phyloP scores from a whole-genome alignment of 2,797 vertebrate genomes.

The Momotus momota region DNA sequence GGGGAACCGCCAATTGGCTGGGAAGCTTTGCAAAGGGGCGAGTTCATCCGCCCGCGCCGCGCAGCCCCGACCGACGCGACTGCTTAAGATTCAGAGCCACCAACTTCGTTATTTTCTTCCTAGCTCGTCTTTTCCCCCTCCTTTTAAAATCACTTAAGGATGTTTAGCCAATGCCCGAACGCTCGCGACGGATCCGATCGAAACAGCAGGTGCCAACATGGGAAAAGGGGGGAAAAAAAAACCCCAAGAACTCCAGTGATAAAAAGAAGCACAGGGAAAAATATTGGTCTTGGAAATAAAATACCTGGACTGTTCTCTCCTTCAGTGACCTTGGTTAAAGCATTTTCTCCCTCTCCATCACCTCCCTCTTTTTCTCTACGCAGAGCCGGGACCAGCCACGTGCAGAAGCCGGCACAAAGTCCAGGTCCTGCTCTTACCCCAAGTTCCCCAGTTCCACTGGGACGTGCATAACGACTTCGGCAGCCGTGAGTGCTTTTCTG shows the following conservation, averaged over 20 bases:
- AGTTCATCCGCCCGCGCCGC: constrained; percentile 73
- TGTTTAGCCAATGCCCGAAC: constrained; percentile 51
- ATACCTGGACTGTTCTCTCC: background rate
- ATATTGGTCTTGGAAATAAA: background rate
- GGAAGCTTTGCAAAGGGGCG: constrained; percentile 57
- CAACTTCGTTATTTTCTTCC: constrained; percentile 75
- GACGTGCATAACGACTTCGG: background rate
- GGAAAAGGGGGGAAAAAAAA: background rate
- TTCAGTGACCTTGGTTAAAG: constrained; percentile 10
- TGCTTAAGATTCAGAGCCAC: constrained; percentile 79
- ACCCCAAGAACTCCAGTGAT: background rate
- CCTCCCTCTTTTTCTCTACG: background rate
- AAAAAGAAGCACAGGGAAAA: background rate
- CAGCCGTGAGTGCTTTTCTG: background rate
- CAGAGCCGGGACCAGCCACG: fast-evolving
- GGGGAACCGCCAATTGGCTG: constrained; percentile 75
- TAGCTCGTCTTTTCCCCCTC: constrained; percentile 62
- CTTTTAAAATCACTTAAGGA: constrained; percentile 73
- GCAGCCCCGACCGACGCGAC: constrained; percentile 55
- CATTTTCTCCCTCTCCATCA: background rate
- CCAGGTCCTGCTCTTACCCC: background rate
- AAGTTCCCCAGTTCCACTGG: background rate
- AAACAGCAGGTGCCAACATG: background rate
- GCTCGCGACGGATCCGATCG: background rate
- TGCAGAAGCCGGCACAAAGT: background rate